Base-by-base conservation (phyloP, 2,797 vertebrate genomes). In the Galagoides demidoff region DNA sequence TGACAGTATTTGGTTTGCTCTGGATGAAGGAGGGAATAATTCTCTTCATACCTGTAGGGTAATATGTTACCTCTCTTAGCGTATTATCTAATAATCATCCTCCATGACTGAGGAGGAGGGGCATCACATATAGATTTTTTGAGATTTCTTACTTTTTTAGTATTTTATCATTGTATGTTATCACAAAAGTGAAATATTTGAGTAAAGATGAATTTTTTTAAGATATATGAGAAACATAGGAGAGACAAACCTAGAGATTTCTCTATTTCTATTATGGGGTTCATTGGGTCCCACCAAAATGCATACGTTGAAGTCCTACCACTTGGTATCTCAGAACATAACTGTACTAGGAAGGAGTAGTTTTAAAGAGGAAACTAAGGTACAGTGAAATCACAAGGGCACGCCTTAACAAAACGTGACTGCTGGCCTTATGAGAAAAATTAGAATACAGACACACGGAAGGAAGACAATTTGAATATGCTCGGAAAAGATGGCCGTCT, bases 1-100 rank as follows among this genome's bases (percentile, higher is more conserved):
- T 97, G 95, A 97, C 94, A 97, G 97, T 98, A 97, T 97, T 95
- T 96, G 86, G 76, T 74, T 79, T 97, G 88, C 82, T 96, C 78
- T 73, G 59, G 89, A 73, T 70, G 34, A 95, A 97, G 97, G 96
- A 98, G 45, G 70, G 97, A 97, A 95, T 2, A 16, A 97, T 95
- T 94, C 43, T 97, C 96, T 95, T 97, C 66, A 85, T 17, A 96
- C 97, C 78, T 88, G 1, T 13, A 92, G 71, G 77, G 90, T 98
- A 97, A 96, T 64, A 92, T 66, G 87, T 63, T 29, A 92, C 85
- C 29, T 89, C 34, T 96, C 64, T 95, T 77, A 94, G 39, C 64
- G 63, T 85, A 95, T 97, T 97, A 96, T 88, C 93, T 95, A 90
- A 97, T 96, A 93, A 71, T 92, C 39, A 70, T 52, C 23, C 34